Evolutionary conservation across 2,888 invertebrate genomes (phyloP), one percentile per base, ranked within the genome.

Genomic region (Fabriciana adippe): DNA sequence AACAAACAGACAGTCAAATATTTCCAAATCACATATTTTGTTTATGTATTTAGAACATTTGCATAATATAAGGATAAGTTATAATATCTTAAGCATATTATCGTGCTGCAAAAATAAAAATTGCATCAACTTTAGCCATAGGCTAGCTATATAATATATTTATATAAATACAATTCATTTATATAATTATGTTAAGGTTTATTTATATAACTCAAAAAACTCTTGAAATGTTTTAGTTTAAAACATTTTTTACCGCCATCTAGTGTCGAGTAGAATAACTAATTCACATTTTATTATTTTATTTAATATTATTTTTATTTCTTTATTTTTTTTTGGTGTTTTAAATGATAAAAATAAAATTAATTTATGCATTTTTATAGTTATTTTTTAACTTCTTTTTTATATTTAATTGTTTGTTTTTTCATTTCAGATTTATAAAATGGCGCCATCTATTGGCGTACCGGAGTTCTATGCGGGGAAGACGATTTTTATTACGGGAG

Each of bases 401-500:
- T 21, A 21, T 18, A 14, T 3, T 2, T 41, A 45, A 47, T 16
- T 21, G 6, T 45, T 1, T 16, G 1, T 18, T 45, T 50, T 14
- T 15, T 35, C 54, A 41, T 69, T 69, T 16, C 56, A 69, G 68
- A 54, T 18, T 21, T 31, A 13, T 64, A 26, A 67, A 67, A 89
- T 89, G 89, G 77, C 87, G 86, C 84, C 86, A 76, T 67, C 71
- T 63, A 67, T 72, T 21, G 83, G 83, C 74, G 90, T 94, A 66
- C 81, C 92, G 0, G 90, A 94, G 78, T 95, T 94, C 93, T 95
- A 94, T 81, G 86, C 89, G 0, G 89, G 87, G 2, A 93, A 94
- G 75, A 88, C 93, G 1, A 88, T 97, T 3, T 94, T 98, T 76
- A 93, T 98, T 61, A 97, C 97, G 0, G 98, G 97, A 0, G 95